phyloP scores from a whole-genome alignment of 2,797 vertebrate species.

The Tragelaphus eurycerus region DNA sequence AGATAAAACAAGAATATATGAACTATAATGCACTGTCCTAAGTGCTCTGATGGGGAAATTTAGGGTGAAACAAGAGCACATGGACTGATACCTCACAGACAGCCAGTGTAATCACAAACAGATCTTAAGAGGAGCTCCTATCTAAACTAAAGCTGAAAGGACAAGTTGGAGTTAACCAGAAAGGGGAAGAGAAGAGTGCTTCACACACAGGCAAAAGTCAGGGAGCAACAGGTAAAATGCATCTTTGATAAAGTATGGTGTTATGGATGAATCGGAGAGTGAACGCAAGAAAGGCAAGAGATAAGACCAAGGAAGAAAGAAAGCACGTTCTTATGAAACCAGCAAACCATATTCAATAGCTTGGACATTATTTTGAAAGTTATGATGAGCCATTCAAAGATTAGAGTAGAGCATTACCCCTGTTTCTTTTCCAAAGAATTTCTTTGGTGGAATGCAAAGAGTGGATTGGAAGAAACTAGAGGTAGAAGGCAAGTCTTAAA shows the following conservation, averaged over 20 bases:
- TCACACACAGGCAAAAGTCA: background rate
- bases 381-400: background rate
- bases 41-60: background rate
- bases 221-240: background rate
- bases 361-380: background rate
- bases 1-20: background rate
- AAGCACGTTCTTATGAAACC: background rate
- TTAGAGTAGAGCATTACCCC: background rate
- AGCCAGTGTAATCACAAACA: background rate
- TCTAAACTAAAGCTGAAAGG: slow-evolving; percentile 1
- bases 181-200: background rate
- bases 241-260: background rate
- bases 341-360: background rate
- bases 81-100: background rate
- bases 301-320: background rate
- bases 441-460: background rate
- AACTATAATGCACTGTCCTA: background rate
- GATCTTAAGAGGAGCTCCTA: background rate
- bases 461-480: background rate
- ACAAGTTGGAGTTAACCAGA: background rate
- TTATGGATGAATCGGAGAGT: background rate
- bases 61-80: background rate
- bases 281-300: background rate
- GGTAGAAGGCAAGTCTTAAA: background rate
- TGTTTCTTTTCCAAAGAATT: slow-evolving; percentile 4